Evolutionary conservation across 2,888 invertebrate genomes (phyloP).

Genomic region (Lochmaea capreae): DNA sequence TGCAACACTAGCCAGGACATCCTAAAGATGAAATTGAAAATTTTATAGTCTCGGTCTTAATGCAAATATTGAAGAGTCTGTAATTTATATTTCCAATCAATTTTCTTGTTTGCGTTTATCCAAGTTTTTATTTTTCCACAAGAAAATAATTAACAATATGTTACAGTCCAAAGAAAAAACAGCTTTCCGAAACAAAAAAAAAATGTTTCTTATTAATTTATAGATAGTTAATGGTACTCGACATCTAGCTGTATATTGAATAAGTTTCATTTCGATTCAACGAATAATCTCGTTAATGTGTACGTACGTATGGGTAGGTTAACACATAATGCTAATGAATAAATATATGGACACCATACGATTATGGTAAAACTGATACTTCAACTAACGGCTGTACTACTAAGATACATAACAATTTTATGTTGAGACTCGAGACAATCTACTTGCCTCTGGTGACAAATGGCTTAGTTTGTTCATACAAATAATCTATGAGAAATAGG

Average conservation of each 20-base stretch:
- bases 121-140: too few relatives aligned
- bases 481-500: conserved; percentile 33
- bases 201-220: too few relatives aligned
- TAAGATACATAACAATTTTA: conserved; percentile 42
- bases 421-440: conserved; percentile 35
- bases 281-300: conserved; percentile 23
- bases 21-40: too few relatives aligned
- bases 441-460: conserved; percentile 41
- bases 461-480: conserved; percentile 32
- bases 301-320: conserved; percentile 21
- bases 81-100: too few relatives aligned
- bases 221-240: neutral
- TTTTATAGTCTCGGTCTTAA: too few relatives aligned
- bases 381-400: conserved; percentile 45
- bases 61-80: too few relatives aligned
- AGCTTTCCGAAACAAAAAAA: too few relatives aligned
- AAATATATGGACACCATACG: conserved; percentile 43
- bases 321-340: conserved; percentile 35
- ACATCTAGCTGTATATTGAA: neutral
- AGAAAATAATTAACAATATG: too few relatives aligned
- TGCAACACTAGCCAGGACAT: too few relatives aligned
- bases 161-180: too few relatives aligned
- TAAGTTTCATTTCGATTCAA: neutral
- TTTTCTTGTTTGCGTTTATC: too few relatives aligned
- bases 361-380: conserved; percentile 42